phyloP scores from a whole-genome alignment of 2,797 vertebrate species.

The Schizopygopsis pylzovi region DNA sequence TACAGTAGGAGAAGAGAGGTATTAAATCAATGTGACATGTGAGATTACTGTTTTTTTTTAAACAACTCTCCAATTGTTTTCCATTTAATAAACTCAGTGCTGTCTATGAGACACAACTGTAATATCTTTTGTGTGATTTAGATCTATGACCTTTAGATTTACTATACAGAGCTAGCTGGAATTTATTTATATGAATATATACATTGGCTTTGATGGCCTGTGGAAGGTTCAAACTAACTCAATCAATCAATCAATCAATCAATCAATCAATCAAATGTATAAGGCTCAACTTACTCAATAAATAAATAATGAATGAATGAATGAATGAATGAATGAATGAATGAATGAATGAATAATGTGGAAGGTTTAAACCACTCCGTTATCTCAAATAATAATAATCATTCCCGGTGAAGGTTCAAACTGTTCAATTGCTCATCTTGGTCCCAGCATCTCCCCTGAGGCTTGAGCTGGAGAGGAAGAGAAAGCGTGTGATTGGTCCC shows the following conservation, averaged over 20 bases:
- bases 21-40: background rate
- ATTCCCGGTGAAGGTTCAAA: background rate
- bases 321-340: too few species aligned
- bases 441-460: background rate
- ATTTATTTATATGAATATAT: background rate
- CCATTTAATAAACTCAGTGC: background rate
- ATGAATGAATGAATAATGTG: too few species aligned
- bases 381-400: background rate
- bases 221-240: too few species aligned
- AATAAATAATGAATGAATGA: too few species aligned
- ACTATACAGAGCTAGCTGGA: background rate
- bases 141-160: background rate
- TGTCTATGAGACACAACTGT: background rate
- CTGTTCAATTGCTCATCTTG: background rate
- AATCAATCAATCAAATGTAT: too few species aligned
- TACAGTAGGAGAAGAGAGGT: background rate
- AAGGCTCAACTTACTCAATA: too few species aligned
- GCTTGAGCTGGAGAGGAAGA: background rate
- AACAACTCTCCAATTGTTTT: background rate
- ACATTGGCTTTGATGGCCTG: background rate
- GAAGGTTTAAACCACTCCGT: too few species aligned
- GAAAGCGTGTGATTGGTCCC: constrained; percentile 76
- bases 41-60: background rate
- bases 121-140: background rate
- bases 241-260: too few species aligned